Conservation (phyloP, 2,888 invertebrate genomes). For the Cantharis rustica region DNA sequence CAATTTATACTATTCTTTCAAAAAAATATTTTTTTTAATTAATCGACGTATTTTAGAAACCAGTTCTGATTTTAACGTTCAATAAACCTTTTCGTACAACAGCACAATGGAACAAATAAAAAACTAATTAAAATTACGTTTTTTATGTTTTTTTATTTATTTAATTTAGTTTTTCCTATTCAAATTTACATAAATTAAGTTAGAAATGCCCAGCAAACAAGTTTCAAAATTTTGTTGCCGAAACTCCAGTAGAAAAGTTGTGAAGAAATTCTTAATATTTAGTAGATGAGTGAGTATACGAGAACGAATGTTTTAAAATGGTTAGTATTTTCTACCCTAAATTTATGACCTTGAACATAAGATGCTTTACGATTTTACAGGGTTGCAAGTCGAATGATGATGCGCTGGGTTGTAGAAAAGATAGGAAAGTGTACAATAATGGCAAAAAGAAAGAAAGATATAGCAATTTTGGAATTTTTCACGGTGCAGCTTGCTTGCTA, state of each 20-base stretch:
- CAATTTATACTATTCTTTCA: slow-evolving; percentile 49
- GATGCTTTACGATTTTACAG: slow-evolving; percentile 45
- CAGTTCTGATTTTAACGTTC: neutral
- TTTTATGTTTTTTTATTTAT: neutral
- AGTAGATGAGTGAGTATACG: neutral
- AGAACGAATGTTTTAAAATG: slow-evolving; percentile 34
- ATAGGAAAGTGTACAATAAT: slow-evolving; percentile 18
- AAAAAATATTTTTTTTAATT: slow-evolving; percentile 29
- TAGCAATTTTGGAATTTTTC: slow-evolving; percentile 49
- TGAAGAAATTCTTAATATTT: neutral
- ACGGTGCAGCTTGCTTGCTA: slow-evolving; percentile 38
- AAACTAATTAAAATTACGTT: neutral
- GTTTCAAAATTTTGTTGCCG: neutral
- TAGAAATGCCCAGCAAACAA: neutral
- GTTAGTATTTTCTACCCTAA: slow-evolving; percentile 53
- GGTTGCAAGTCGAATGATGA: slow-evolving; percentile 44
- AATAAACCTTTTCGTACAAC: neutral
- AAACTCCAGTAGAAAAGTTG: neutral
- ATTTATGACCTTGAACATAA: slow-evolving; percentile 50
- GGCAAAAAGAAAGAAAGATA: slow-evolving; percentile 41
- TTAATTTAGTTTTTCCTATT: neutral
- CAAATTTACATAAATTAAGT: neutral
- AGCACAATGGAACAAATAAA: neutral
- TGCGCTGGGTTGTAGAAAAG: slow-evolving; percentile 34
- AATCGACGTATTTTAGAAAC: slow-evolving; percentile 12